Evolutionary conservation across 2,888 invertebrate species (phyloP).

Genomic region (Drosophila mercatorum): DNA sequence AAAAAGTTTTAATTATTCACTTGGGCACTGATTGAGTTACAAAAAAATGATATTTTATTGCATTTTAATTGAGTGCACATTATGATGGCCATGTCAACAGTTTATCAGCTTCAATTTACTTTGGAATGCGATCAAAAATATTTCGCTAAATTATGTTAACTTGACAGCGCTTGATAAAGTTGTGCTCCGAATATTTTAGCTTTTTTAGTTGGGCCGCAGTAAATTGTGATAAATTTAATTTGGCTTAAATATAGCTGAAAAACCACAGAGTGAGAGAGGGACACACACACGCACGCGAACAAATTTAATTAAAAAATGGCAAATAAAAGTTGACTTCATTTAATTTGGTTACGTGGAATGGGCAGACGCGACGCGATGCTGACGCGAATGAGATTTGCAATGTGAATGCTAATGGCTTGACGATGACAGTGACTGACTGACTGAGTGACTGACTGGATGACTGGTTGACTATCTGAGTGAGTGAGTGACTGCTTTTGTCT

Average conservation of each 20-base stretch:
- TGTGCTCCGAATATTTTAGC: not conserved
- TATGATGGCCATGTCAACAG: not conserved
- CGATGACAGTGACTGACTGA: constrained; percentile 18
- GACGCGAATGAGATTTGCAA: constrained; percentile 37
- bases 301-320: constrained; percentile 76
- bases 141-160: not conserved
- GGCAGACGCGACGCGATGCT: constrained; percentile 19
- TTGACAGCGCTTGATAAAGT: constrained; percentile 12
- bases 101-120: constrained; percentile 5
- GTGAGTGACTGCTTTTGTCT: constrained; percentile 20
- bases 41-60: not conserved
- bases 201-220: constrained; percentile 3
- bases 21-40: not conserved
- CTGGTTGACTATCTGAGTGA: constrained; percentile 15
- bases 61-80: constrained; percentile 10
- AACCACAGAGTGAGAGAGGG: not conserved
- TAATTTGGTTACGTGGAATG: constrained; percentile 70
- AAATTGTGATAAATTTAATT: constrained; percentile 23
- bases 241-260: constrained; percentile 16
- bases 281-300: constrained; percentile 6
- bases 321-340: constrained; percentile 77
- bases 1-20: not conserved
- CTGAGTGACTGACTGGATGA: constrained; percentile 17
- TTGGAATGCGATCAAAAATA: constrained; percentile 4
- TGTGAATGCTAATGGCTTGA: constrained; percentile 35